Evolutionary conservation across 2,888 invertebrate species (phyloP).

Genomic region (Caenorhabditis sp.): DNA sequence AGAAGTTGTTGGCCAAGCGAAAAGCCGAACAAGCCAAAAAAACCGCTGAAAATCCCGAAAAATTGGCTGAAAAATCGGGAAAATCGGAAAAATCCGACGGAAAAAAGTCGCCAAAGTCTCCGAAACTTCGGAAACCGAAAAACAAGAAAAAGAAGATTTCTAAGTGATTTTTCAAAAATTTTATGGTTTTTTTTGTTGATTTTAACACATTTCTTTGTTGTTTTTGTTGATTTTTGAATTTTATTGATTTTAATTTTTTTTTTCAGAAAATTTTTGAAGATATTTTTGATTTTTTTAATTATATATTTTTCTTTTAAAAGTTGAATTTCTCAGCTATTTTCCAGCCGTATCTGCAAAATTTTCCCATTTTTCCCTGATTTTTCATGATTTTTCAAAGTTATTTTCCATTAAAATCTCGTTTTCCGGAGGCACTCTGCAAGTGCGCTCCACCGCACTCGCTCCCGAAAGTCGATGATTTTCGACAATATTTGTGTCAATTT

Average conservation of each 20-base stretch:
- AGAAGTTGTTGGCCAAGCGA: conserved; percentile 49
- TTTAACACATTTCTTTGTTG: conserved; percentile 19
- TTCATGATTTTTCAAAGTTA: background rate
- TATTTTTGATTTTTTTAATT: background rate
- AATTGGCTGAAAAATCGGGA: conserved; percentile 1
- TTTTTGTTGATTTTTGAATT: conserved; percentile 4
- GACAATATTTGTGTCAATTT: no score
- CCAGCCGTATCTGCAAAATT: no score
- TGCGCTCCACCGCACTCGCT: conserved; percentile 31
- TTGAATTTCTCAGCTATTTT: no score
- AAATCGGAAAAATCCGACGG: conserved; percentile 6
- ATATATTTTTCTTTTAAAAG: background rate
- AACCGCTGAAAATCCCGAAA: conserved; percentile 4
- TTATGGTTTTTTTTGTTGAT: conserved; percentile 20
- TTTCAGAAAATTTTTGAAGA: conserved; percentile 19
- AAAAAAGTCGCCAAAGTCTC: no score
- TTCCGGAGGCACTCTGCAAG: conserved; percentile 5
- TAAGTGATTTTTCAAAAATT: background rate
- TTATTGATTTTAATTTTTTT: conserved; percentile 2
- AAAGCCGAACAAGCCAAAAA: conserved; percentile 21
- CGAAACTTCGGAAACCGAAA: no score
- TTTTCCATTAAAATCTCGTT: no score
- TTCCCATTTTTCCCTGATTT: background rate
- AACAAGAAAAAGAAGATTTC: conserved; percentile 25
- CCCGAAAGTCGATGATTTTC: background rate